Base-by-base conservation (phyloP, 2,888 invertebrate species). In the Ectropis crepuscularia region DNA sequence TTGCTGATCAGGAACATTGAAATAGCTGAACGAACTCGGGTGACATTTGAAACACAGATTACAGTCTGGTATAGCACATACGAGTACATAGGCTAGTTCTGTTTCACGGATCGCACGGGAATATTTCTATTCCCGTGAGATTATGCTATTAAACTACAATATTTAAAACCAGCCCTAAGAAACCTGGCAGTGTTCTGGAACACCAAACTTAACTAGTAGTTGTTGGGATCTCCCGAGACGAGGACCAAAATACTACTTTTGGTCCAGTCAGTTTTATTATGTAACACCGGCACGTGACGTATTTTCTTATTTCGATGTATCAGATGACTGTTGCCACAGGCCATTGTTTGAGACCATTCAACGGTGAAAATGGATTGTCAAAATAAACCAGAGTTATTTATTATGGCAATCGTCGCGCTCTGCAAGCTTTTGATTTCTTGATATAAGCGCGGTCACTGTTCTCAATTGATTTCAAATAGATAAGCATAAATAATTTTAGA, bases 321-420 rank as follows among this genome's bases (percentile, higher is more conserved):
- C 28, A 41, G 0, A 41, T 0, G 41, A 11, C 36, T 59, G 36
- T 46, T 42, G 45, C 45, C 11, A 61, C 11, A 42, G 50, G n/a
- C 36, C 51, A 62, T 62, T 62, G 57, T 62, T 39, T 62, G 50
- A 42, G 53, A 43, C 53, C 57, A 62, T 57, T 62, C 62, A 57
- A 62, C 62, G 38, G 62, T 62, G 57, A 62, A 62, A 62, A 62
- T 57, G 12, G 48, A 42, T 53, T 57, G 57, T 57, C 62, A 62
- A 57, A 62, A 57, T 57, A 57, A 51, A 57, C 39, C n/a, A 16
- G 50, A 55, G 50, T 50, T 59, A 63, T 59, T 55, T 51, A 51
- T 51, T 16, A 37, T 46, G 5, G 12, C 63, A 48, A 49, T 58
- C 50, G 53, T 57, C 38, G 58, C 63, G 58, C 43, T 59, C 47